Evolutionary conservation across 2,888 invertebrate genomes (phyloP).

Genomic region (Tuberolachnus salignus): DNA sequence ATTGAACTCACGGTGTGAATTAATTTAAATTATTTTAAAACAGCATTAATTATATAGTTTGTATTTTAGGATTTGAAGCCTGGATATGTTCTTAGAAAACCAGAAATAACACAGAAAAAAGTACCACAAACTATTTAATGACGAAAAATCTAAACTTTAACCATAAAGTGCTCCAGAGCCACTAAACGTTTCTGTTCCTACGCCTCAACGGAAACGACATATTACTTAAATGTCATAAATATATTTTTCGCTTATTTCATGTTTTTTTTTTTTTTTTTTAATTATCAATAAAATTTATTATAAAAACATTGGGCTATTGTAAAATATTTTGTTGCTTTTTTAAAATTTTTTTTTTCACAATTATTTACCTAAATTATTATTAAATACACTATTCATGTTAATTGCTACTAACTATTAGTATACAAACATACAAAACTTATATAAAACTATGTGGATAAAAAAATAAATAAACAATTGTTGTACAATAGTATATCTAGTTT

Average conservation of each 20-base stretch:
- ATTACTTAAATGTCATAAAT: conserved; percentile 24
- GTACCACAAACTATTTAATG: conserved; percentile 88
- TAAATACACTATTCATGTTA: too few species aligned
- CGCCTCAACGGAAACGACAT: conserved; percentile 39
- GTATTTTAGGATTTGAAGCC: conserved; percentile 77
- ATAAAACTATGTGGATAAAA: too few species aligned
- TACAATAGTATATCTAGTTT: too few species aligned
- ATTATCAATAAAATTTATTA: not conserved
- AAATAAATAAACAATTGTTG: too few species aligned
- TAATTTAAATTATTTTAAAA: not conserved
- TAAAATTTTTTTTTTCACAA: too few species aligned
- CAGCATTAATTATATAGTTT: conserved; percentile 38
- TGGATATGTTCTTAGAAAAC: conserved; percentile 85
- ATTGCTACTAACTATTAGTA: too few species aligned
- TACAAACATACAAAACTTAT: too few species aligned
- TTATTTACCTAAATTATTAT: too few species aligned
- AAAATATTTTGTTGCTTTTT: not conserved
- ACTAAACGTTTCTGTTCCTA: conserved; percentile 37
- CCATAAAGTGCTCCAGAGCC: conserved; percentile 24
- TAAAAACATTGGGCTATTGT: not conserved
- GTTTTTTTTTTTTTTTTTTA: not conserved
- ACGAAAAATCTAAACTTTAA: conserved; percentile 63
- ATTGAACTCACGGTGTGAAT: conserved; percentile 75
- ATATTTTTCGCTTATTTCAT: not conserved
- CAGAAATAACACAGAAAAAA: conserved; percentile 77